Percentiles rank a stretch among this genome's conserved stretches.
Conservation (phyloP, 2,797 vertebrate species). For the Uromys caudimaculatus region DNA sequence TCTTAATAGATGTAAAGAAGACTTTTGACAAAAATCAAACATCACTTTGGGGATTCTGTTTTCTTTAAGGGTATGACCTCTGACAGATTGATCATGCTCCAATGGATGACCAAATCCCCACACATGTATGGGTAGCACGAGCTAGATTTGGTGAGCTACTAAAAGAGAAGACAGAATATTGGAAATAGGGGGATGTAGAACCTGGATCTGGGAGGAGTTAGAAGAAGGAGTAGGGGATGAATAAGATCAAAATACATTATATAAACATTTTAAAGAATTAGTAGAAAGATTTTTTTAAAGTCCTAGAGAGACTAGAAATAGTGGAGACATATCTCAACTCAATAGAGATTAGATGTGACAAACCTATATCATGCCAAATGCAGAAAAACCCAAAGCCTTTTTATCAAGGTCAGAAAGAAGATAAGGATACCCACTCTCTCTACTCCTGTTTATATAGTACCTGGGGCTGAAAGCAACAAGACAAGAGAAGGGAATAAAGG, state of each 20-base stretch:
- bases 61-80: background rate
- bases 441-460: background rate
- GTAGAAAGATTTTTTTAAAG: background rate
- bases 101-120: background rate
- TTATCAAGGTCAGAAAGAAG: background rate
- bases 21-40: background rate
- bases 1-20: background rate
- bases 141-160: background rate
- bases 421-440: background rate
- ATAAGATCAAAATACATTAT: background rate
- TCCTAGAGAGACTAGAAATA: background rate
- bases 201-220: background rate
- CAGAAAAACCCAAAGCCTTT: background rate
- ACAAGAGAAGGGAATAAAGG: background rate
- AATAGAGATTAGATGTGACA: background rate
- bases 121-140: background rate
- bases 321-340: background rate
- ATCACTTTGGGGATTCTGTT: background rate
- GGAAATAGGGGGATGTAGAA: background rate
- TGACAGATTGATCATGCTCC: too few relatives aligned
- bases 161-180: background rate
- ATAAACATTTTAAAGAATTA: background rate
- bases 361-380: background rate
- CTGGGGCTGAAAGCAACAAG: background rate
- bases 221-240: background rate